These are phyloP conservation scores for Rhabdomys dilectus DNA, from an alignment of 2,113 vertebrate genomes.

Conservation along the genomic window DNA sequence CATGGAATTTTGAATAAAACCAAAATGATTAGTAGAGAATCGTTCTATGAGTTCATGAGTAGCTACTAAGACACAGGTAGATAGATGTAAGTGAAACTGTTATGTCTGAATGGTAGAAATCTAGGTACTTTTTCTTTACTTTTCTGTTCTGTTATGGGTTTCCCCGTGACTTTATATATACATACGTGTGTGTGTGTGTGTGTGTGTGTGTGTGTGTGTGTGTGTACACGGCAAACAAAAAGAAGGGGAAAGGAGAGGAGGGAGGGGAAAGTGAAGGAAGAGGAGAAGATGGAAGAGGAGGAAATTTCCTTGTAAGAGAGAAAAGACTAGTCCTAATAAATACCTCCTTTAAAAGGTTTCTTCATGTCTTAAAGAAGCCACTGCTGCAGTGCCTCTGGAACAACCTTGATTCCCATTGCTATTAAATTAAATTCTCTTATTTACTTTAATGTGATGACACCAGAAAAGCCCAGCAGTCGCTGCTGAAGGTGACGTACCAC, in stretches of 20 bases:
- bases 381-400: constrained; percentile 34
- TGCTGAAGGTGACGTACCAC: constrained; percentile 20
- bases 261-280: background rate
- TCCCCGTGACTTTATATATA: background rate
- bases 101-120: constrained; percentile 34
- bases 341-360: background rate
- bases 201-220: background rate
- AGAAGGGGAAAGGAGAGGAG: no score
- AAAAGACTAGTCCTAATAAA: background rate
- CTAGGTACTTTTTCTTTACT: constrained; percentile 41
- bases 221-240: background rate
- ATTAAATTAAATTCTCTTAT: constrained; percentile 65
- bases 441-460: constrained; percentile 8
- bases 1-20: background rate
- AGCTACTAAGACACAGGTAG: background rate
- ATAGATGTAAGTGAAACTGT: background rate
- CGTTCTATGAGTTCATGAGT: background rate
- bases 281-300: background rate
- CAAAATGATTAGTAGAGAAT: background rate
- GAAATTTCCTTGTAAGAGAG: constrained; percentile 28
- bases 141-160: constrained; percentile 23
- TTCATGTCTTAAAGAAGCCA: constrained; percentile 53
- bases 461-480: constrained; percentile 58
- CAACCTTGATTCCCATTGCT: constrained; percentile 32
- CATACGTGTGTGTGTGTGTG: background rate